phyloP scores from a whole-genome alignment of 2,797 vertebrate species.

The Melanotaenia trifasciata region DNA sequence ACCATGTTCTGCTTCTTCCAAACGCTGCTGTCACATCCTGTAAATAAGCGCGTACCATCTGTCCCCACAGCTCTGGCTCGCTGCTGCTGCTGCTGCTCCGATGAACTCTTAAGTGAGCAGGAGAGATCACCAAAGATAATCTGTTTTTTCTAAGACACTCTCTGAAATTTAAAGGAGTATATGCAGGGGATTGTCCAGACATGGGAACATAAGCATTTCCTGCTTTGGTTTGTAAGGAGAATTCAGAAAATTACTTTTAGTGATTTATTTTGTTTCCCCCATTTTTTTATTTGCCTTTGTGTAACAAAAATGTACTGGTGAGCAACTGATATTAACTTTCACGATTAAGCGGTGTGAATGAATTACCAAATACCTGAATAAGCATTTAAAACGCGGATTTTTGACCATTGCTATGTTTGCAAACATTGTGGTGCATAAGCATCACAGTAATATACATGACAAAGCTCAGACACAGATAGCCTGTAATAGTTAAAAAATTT shows the following conservation, averaged over 20 bases:
- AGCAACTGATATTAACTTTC: background rate
- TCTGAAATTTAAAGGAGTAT: slow-evolving; percentile 10
- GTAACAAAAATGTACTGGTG: background rate
- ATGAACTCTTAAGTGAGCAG: slow-evolving; percentile 40
- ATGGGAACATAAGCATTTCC: background rate
- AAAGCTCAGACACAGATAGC: no score
- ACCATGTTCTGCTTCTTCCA: slow-evolving; percentile 59
- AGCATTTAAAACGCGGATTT: background rate
- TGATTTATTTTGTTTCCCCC: background rate
- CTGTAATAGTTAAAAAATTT: no score
- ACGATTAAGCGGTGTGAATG: background rate
- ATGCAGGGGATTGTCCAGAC: background rate
- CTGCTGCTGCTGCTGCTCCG: slow-evolving; percentile 24
- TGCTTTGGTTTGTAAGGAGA: slow-evolving; percentile 2
- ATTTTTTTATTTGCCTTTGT: background rate
- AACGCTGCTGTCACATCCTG: slow-evolving; percentile 72
- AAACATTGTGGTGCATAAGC: no score
- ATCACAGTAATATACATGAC: no score
- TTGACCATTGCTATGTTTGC: no score
- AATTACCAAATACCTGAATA: no score
- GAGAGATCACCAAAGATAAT: slow-evolving; percentile 39
- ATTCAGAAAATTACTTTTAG: background rate
- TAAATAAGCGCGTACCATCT: slow-evolving; percentile 71
- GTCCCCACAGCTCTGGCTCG: slow-evolving; percentile 61
- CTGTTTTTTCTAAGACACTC: slow-evolving; percentile 19